Evolutionary conservation across 2,797 vertebrate genomes (phyloP).

Genomic region (Ceryle rudis): DNA sequence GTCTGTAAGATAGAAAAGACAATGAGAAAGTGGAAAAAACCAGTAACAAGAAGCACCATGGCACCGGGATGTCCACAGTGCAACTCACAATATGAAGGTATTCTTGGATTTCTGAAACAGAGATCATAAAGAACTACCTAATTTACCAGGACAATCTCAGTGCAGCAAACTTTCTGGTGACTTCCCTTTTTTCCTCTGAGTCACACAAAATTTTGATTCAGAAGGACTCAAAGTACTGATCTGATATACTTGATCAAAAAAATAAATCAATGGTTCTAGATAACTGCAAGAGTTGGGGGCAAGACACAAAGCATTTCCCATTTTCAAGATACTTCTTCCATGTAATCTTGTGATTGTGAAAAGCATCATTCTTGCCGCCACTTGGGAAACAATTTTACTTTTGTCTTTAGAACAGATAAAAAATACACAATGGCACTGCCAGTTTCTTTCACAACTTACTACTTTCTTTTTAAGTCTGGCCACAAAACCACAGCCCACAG

Average conservation of each 20-base stretch:
- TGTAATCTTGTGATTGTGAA: background rate
- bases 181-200: background rate
- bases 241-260: background rate
- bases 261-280: background rate
- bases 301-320: background rate
- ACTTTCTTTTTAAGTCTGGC: background rate
- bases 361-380: background rate
- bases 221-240: background rate
- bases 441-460: background rate
- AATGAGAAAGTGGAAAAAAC: background rate
- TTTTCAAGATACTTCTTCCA: background rate
- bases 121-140: background rate
- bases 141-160: background rate
- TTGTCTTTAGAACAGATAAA: background rate
- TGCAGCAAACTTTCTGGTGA: background rate
- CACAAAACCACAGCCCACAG: background rate
- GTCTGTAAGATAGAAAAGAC: constrained; percentile 68
- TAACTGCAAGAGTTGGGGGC: background rate
- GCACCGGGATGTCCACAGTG: background rate
- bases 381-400: background rate
- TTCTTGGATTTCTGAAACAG: background rate
- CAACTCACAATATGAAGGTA: background rate
- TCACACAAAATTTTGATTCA: background rate
- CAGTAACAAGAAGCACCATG: background rate
- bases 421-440: background rate